phyloP scores from a whole-genome alignment of 2,113 vertebrate genomes.

The Neodon shergylaensis region DNA sequence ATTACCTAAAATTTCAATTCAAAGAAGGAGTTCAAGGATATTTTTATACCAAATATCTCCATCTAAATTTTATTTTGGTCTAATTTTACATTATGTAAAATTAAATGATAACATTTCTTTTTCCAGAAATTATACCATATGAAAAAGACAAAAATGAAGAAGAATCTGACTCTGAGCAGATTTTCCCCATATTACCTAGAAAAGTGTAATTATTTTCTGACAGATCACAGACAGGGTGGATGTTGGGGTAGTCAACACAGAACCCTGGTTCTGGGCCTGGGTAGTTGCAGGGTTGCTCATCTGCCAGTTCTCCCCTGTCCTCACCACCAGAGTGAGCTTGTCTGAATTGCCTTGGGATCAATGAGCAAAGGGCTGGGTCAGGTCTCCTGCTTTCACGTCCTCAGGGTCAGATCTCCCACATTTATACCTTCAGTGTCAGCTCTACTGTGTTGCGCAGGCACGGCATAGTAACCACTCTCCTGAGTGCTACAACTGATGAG shows the following conservation, averaged over 20 bases:
- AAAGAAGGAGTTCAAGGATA: background rate
- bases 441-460: background rate
- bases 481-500: no score
- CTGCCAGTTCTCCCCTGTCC: background rate
- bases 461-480: background rate
- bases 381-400: background rate
- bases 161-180: background rate
- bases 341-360: background rate
- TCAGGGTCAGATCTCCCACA: background rate
- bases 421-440: background rate
- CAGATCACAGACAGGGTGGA: background rate
- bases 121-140: background rate
- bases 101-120: background rate
- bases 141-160: background rate
- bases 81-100: background rate
- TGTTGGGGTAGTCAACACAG: background rate
- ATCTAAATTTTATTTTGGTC: background rate
- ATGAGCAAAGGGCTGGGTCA: background rate
- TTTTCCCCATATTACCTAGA: background rate
- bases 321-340: background rate
- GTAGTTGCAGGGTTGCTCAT: background rate
- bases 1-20: background rate
- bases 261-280: background rate
- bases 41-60: background rate
- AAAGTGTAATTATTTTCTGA: background rate